Evolutionary conservation across 2,888 invertebrate genomes (phyloP).

Genomic region (Andrena bicolor): DNA sequence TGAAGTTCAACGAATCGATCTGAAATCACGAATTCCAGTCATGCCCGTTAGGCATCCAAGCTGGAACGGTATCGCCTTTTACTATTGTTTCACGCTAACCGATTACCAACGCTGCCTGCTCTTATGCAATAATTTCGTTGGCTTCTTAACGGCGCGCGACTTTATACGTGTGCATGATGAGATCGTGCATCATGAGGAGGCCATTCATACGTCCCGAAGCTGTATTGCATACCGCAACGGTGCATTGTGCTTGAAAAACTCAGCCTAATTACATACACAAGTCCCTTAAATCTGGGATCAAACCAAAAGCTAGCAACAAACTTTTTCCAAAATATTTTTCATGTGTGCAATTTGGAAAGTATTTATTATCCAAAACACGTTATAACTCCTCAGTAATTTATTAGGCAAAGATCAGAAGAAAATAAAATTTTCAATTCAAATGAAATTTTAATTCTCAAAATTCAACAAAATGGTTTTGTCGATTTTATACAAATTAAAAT

Average conservation of each 20-base stretch:
- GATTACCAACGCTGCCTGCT: constrained; percentile 65
- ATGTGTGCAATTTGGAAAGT: neutral
- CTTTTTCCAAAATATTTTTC: neutral
- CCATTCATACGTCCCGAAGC: constrained; percentile 30
- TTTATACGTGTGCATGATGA: constrained; percentile 21
- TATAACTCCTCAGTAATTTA: too few relatives aligned
- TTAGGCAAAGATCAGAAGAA: too few relatives aligned
- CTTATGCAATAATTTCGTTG: constrained; percentile 62
- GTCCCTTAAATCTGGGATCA: neutral
- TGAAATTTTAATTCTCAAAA: too few relatives aligned
- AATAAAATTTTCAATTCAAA: neutral
- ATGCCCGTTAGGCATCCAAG: constrained; percentile 49
- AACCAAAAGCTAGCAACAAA: neutral
- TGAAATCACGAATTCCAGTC: constrained; percentile 71
- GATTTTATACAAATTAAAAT: too few relatives aligned
- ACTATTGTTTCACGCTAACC: constrained; percentile 75
- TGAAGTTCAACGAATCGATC: constrained; percentile 39
- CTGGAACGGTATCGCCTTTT: constrained; percentile 67
- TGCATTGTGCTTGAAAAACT: neutral
- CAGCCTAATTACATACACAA: neutral
- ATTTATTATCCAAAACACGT: too few relatives aligned
- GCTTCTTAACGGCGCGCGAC: constrained; percentile 38
- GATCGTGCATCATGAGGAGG: constrained; percentile 32
- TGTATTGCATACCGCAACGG: neutral
- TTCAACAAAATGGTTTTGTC: too few relatives aligned